These are phyloP conservation scores for Brachionus plicatilis DNA, from an alignment of 1,140 invertebrate species.

Conservation along the genomic window DNA sequence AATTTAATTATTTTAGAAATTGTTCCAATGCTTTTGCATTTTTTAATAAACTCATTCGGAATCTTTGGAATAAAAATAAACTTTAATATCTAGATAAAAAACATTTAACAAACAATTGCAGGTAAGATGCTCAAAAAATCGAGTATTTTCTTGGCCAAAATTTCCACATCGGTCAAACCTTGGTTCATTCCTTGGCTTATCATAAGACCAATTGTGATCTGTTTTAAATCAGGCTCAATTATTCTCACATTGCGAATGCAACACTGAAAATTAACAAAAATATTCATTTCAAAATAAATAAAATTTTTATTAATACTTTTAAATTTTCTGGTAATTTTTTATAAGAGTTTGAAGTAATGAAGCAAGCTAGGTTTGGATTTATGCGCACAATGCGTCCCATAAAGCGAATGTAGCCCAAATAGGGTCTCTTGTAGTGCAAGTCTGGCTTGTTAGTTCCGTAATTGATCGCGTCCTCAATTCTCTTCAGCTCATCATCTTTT, in stretches of 20 bases:
- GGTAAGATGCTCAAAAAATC: background rate
- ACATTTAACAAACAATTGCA: background rate
- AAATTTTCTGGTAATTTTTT: conserved; percentile 41
- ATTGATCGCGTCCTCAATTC: conserved; percentile 21
- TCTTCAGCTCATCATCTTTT: conserved; percentile 27
- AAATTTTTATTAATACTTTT: background rate
- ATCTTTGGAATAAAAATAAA: background rate
- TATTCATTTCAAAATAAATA: background rate
- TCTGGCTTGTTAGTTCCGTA: conserved; percentile 42
- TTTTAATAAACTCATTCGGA: background rate
- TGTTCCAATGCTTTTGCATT: background rate
- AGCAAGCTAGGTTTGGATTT: conserved; percentile 51
- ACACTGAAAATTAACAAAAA: background rate
- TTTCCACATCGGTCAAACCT: background rate
- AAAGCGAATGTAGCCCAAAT: conserved; percentile 52
- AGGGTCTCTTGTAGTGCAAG: conserved; percentile 45
- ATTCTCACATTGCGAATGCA: background rate
- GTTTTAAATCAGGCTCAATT: background rate
- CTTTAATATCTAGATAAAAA: background rate
- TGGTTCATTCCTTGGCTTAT: background rate
- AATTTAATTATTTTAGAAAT: conserved; percentile 9
- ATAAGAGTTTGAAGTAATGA: conserved; percentile 50
- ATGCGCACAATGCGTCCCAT: conserved; percentile 52
- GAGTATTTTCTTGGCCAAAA: background rate
- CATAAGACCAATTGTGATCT: background rate